Evolutionary conservation across 2,888 invertebrate species (phyloP), one percentile per base, ranked within the genome.

Genomic region (Ochropleura leucogaster): DNA sequence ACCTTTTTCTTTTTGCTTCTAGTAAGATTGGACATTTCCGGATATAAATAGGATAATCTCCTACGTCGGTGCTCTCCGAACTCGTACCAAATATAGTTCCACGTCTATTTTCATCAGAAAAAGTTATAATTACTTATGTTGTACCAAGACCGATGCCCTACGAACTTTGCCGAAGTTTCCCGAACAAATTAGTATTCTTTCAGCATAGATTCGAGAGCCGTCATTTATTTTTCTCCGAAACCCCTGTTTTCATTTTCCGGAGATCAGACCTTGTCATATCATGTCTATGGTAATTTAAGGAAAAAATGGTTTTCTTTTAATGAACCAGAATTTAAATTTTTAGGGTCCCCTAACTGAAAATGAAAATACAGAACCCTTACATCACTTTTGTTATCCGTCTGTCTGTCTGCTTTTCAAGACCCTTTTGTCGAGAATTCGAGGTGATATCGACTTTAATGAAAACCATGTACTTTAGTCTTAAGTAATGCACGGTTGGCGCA

Each of bases 51-150:
- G 60, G 30, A 83, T 70, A 67, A 68, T 68, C 59, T 64, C 64
- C 40, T 16, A 2, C 2, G n/a, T n/a, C n/a, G n/a, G n/a, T n/a
- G n/a, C n/a, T n/a, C n/a, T n/a, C n/a, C n/a, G n/a, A n/a, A n/a
- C n/a, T n/a, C n/a, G n/a, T n/a, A n/a, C n/a, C n/a, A n/a, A n/a
- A n/a, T n/a, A n/a, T 69, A 76, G 30, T 60, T 51, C 12, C 49
- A 18, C 4, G 47, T 62, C 57, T 64, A 51, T 80, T 73, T 83
- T 47, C 63, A 59, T 51, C 53, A 12, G 59, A 57, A 69, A 79
- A 81, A 81, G 84, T 81, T 81, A 74, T 84, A 81, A 81, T 81
- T 84, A 69, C 74, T 83, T 83, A 74, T 55, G 49, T 83, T 55
- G 66, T 80, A 59, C n/a, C 65, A 62, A 62, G 53, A 80, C 66